Conservation (phyloP, 2,113 vertebrate species). For the Passer montanus region DNA sequence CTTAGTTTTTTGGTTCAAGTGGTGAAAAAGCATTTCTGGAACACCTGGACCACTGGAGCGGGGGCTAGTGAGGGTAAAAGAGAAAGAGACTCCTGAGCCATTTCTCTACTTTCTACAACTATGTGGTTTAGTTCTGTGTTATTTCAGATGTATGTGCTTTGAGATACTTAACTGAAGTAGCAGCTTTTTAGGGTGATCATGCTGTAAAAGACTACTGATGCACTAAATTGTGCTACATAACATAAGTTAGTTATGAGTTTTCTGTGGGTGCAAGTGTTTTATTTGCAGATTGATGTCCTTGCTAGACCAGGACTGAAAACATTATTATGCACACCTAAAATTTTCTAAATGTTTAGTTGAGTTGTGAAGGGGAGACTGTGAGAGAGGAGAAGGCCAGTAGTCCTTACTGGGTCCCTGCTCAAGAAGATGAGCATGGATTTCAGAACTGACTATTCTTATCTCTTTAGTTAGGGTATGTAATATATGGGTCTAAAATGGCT, state of each 20-base stretch:
- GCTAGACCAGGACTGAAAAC: not conserved
- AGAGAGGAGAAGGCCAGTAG: not conserved
- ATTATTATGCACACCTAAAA: not conserved
- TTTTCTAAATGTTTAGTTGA: not conserved
- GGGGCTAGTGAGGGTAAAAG: not conserved
- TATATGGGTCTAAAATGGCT: not conserved
- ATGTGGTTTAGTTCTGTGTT: not conserved
- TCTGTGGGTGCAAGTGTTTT: not conserved
- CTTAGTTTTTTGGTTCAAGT: not conserved
- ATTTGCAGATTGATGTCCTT: not conserved
- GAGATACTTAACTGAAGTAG: not conserved
- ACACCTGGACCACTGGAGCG: not conserved
- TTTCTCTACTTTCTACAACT: not conserved
- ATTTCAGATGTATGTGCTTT: not conserved
- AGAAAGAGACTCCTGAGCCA: not conserved
- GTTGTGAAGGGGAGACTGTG: not conserved
- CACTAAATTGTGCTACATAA: not conserved
- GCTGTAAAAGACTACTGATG: not conserved
- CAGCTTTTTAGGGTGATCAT: not conserved
- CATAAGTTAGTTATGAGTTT: not conserved
- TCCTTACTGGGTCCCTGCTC: rapidly evolving
- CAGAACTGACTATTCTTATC: not conserved
- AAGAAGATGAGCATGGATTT: not conserved
- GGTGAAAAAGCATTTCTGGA: not conserved
- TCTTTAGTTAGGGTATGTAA: not conserved